phyloP scores from a whole-genome alignment of 2,113 vertebrate species.

The Petromus typicus region DNA sequence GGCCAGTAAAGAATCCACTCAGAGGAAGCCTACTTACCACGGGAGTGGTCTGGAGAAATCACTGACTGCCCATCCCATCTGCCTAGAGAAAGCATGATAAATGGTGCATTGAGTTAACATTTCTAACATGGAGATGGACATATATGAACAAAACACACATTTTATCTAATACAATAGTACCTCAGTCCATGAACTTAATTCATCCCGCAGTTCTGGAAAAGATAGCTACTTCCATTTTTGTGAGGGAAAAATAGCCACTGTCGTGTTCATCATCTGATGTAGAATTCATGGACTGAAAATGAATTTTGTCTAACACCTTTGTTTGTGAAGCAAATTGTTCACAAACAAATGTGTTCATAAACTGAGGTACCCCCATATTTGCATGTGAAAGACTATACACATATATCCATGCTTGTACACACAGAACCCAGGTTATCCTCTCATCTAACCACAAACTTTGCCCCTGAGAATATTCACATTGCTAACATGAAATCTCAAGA shows the following conservation, averaged over 20 bases:
- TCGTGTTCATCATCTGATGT: not conserved
- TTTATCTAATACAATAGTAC: slow-evolving; percentile 50
- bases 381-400: slow-evolving; percentile 68
- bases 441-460: slow-evolving; percentile 28
- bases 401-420: slow-evolving; percentile 16
- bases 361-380: slow-evolving; percentile 30
- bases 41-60: slow-evolving; percentile 83
- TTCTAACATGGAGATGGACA: slow-evolving; percentile 73
- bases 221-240: not conserved
- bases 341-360: not conserved
- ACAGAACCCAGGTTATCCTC: slow-evolving; percentile 47
- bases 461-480: not conserved
- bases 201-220: not conserved
- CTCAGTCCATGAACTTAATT: not conserved
- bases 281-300: not conserved
- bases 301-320: too few species aligned
- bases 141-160: slow-evolving; percentile 75
- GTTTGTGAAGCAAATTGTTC: not conserved
- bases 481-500: slow-evolving; percentile 12
- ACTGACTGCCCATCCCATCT: slow-evolving; percentile 82
- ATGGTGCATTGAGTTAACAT: slow-evolving; percentile 77
- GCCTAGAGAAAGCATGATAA: slow-evolving; percentile 83
- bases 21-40: slow-evolving; percentile 78
- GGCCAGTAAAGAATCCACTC: slow-evolving; percentile 77
- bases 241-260: not conserved